phyloP scores from a whole-genome alignment of 2,113 vertebrate species.

The human region GRCh38 chr14:63380501-63381000 shows the following conservation, averaged over 20 bases:
- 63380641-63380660: too few species aligned
- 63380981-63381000: background rate
- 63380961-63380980: background rate
- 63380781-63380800: background rate
- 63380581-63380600: too few species aligned
- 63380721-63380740: background rate
- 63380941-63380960: background rate
- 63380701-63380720: background rate
- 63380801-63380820: background rate
- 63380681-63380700: background rate
- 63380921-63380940: slow-evolving; percentile 27
- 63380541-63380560: too few species aligned
- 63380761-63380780: background rate
- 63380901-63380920: slow-evolving; percentile 28
- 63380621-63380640: too few species aligned
- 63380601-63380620: too few species aligned
- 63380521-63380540: too few species aligned
- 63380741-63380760: background rate
- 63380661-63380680: background rate
- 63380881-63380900: background rate
- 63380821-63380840: background rate
- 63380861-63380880: background rate
- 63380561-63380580: too few species aligned
- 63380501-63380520: too few species aligned
- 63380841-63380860: background rate